phyloP scores from a whole-genome alignment of 2,888 invertebrate genomes.

The Acrocera orbiculus region DNA sequence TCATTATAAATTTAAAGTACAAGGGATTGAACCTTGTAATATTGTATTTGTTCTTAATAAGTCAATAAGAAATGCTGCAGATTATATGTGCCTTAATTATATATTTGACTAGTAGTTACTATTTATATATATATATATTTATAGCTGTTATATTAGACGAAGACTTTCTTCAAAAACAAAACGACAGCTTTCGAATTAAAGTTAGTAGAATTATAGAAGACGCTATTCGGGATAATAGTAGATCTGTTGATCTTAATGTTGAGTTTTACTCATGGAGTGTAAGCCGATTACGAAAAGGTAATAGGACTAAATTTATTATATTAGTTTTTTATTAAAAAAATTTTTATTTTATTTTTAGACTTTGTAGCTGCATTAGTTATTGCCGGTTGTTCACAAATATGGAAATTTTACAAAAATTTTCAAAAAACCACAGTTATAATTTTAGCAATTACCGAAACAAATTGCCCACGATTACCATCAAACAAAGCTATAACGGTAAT shows the following conservation, averaged over 20 bases:
- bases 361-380: conserved; percentile 54
- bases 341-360: conserved; percentile 33
- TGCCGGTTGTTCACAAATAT: conserved; percentile 56
- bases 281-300: conserved; percentile 53
- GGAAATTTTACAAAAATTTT: conserved; percentile 47
- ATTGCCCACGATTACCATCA: conserved; percentile 57
- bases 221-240: conserved; percentile 43
- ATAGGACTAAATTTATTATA: neutral
- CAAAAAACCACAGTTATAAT: conserved; percentile 47
- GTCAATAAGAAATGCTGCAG: too few relatives aligned
- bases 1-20: too few relatives aligned
- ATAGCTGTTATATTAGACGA: conserved; percentile 54
- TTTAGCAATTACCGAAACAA: conserved; percentile 58
- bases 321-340: too few relatives aligned
- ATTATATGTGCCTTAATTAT: too few relatives aligned
- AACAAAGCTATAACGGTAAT: conserved; percentile 45
- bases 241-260: conserved; percentile 49
- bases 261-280: conserved; percentile 50
- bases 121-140: too few relatives aligned
- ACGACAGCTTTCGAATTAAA: conserved; percentile 36
- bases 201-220: conserved; percentile 46
- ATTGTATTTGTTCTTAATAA: too few relatives aligned
- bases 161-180: conserved; percentile 44
- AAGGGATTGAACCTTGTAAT: too few relatives aligned
- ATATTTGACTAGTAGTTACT: too few relatives aligned